phyloP scores from a whole-genome alignment of 2,888 invertebrate genomes.

The Augochlorella aurata region DNA sequence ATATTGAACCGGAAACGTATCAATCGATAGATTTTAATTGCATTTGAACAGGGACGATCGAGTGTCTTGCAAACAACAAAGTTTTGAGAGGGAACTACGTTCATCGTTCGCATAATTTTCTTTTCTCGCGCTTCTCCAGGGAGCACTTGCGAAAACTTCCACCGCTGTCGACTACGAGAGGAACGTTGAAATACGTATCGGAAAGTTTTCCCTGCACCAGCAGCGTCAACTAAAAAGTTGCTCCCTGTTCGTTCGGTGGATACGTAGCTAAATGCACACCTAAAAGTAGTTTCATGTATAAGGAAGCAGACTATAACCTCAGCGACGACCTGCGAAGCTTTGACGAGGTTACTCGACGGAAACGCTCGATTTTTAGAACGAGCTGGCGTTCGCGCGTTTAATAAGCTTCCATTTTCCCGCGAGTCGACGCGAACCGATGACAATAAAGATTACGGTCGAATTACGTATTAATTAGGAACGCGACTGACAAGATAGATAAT shows the following conservation, averaged over 20 bases:
- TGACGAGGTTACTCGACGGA: slow-evolving; percentile 2
- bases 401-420: slow-evolving; percentile 40
- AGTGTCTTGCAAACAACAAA: background rate
- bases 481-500: background rate
- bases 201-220: background rate
- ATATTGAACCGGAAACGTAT: background rate
- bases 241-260: slow-evolving; percentile 8
- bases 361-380: background rate
- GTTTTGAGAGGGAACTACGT: background rate
- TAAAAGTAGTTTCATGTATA: slow-evolving; percentile 1
- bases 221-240: slow-evolving; percentile 7
- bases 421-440: background rate
- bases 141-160: background rate
- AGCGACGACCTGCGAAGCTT: slow-evolving; percentile 31
- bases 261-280: background rate
- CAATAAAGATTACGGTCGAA: too few species aligned
- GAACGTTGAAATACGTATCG: background rate
- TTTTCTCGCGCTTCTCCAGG: background rate
- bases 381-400: background rate
- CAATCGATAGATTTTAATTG: background rate
- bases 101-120: background rate
- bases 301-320: slow-evolving; percentile 13
- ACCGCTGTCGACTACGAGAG: background rate
- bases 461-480: background rate
- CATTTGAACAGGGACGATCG: background rate